These are phyloP conservation scores for Watsonalla cultraria DNA, from an alignment of 2,888 invertebrate genomes.

Conservation along the genomic window DNA sequence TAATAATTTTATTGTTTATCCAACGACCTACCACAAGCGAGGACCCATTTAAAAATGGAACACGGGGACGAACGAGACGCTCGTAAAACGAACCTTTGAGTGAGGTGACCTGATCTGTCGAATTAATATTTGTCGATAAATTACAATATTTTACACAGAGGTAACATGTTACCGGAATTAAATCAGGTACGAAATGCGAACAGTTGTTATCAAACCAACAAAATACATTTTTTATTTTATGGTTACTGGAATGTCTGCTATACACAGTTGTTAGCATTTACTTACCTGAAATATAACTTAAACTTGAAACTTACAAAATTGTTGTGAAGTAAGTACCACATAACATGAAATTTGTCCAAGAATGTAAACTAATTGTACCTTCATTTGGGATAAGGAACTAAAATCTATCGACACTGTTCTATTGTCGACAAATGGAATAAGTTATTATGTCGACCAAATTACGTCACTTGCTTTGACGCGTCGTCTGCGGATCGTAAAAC, in stretches of 20 bases:
- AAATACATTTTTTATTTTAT: too few relatives aligned
- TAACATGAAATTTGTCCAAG: too few relatives aligned
- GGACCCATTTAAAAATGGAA: conserved; percentile 72
- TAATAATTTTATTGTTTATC: conserved; percentile 30
- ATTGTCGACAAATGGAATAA: conserved; percentile 19
- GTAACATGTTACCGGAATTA: too few relatives aligned
- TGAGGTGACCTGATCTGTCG: conserved; percentile 29
- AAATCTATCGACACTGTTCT: conserved; percentile 1
- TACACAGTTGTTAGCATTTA: too few relatives aligned
- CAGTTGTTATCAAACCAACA: too few relatives aligned
- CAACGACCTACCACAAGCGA: conserved; percentile 68
- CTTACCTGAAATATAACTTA: too few relatives aligned
- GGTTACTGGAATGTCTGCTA: too few relatives aligned
- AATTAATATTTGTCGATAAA: conserved; percentile 19
- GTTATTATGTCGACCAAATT: conserved; percentile 17
- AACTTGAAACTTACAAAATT: too few relatives aligned
- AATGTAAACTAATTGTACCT: neutral
- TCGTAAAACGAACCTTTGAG: conserved; percentile 64
- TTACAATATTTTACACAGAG: too few relatives aligned
- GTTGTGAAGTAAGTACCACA: too few relatives aligned
- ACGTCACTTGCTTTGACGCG: conserved; percentile 58
- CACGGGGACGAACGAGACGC: conserved; percentile 63
- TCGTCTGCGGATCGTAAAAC: conserved; percentile 74
- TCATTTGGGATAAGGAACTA: neutral
- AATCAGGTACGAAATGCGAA: too few relatives aligned